A percentile compares a stretch with the other conserved stretches of the same genome.
Evolutionary conservation across 2,888 invertebrate genomes (phyloP).

Genomic region (Monopis laevigella): DNA sequence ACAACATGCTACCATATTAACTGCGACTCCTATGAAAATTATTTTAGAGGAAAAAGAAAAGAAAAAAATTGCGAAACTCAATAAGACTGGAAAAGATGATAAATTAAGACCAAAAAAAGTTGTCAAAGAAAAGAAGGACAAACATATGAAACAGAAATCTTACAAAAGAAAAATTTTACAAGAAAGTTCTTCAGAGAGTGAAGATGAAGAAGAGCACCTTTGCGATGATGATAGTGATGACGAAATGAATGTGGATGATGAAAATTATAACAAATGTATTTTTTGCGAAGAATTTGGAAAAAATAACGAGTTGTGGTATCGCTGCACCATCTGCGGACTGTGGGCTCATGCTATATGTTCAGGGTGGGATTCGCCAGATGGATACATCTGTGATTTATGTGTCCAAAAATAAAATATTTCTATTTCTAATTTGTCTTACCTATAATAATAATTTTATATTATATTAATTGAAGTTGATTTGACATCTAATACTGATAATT

Average conservation of each 20-base stretch:
- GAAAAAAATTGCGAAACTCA: constrained; percentile 19
- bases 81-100: constrained; percentile 19
- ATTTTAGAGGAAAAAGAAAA: constrained; percentile 20
- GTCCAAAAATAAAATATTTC: constrained; percentile 18
- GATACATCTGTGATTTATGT: constrained; percentile 25
- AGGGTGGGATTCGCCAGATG: constrained; percentile 24
- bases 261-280: too few relatives aligned
- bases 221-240: constrained; percentile 20
- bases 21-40: constrained; percentile 15
- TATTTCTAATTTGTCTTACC: constrained; percentile 18
- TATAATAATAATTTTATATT: too few relatives aligned
- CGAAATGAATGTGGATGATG: too few relatives aligned
- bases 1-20: constrained; percentile 20
- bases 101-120: constrained; percentile 21
- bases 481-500: too few relatives aligned
- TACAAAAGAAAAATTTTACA: constrained; percentile 21
- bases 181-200: constrained; percentile 21
- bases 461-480: too few relatives aligned
- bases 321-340: constrained; percentile 23
- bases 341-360: constrained; percentile 26
- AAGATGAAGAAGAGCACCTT: constrained; percentile 18
- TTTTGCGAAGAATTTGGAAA: constrained; percentile 24
- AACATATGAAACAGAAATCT: constrained; percentile 21
- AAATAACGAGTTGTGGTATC: constrained; percentile 24
- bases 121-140: constrained; percentile 20